Conservation (phyloP, 2,113 vertebrate genomes). For the Lanius ludovicianus region DNA sequence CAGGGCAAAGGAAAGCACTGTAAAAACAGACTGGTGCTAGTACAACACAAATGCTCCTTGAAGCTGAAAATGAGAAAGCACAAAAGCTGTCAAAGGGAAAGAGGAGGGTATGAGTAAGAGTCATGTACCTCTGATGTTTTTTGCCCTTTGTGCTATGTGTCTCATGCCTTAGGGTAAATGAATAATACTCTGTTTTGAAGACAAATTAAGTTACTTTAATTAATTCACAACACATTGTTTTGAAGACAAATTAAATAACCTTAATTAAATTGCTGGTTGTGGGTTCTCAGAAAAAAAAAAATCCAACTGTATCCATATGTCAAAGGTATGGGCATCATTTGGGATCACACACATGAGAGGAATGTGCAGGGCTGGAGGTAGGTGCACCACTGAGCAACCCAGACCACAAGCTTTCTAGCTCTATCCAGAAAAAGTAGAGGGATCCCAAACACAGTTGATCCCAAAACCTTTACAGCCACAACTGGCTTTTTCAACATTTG, state of each 20-base stretch:
- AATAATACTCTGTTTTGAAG: conserved; percentile 56
- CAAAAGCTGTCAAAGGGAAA: conserved; percentile 1
- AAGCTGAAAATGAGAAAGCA: conserved; percentile 37
- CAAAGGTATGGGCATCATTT: not conserved
- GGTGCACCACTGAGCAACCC: not conserved
- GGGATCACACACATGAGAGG: not conserved
- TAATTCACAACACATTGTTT: conserved; percentile 44
- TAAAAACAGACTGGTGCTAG: conserved; percentile 17
- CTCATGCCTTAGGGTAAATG: conserved; percentile 26
- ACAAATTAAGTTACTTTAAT: conserved; percentile 58
- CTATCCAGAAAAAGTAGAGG: not conserved
- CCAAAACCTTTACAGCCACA: not conserved
- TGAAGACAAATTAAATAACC: conserved; percentile 33
- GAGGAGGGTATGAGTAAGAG: conserved; percentile 37
- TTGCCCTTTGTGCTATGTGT: not conserved
- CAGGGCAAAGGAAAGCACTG: conserved; percentile 7
- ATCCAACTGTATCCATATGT: not conserved
- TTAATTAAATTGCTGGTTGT: conserved; percentile 31
- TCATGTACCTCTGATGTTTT: conserved; percentile 37
- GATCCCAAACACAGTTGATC: not conserved
- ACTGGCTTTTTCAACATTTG: not conserved
- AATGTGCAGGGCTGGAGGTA: not conserved
- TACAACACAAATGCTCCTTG: conserved; percentile 8
- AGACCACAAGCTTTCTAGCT: not conserved
- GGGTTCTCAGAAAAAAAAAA: not conserved